Conservation (phyloP, 2,797 vertebrate species). For the Melanotaenia pygmaea region DNA sequence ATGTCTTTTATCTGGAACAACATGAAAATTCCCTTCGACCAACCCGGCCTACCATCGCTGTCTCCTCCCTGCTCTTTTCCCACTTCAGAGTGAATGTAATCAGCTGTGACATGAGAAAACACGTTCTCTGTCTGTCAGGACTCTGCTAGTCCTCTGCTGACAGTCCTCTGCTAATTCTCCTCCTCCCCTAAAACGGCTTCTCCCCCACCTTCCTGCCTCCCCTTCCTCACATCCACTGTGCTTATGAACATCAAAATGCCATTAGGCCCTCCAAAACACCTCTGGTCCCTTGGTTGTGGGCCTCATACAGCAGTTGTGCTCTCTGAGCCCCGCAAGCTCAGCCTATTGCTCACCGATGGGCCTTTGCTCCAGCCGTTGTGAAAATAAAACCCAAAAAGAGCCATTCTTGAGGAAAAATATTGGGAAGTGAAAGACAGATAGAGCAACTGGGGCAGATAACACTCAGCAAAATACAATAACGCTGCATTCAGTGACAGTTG, state of each 20-base stretch:
- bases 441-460: constrained; percentile 70
- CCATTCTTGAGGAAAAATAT: constrained; percentile 66
- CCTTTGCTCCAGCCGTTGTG: constrained; percentile 69
- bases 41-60: constrained; percentile 38
- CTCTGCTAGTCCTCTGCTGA: constrained; percentile 86
- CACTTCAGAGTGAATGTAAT: constrained; percentile 95
- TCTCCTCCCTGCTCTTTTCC: constrained; percentile 77
- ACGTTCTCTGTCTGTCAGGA: constrained; percentile 89
- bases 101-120: constrained; percentile 99
- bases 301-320: constrained; percentile 68
- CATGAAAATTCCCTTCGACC: constrained; percentile 56
- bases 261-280: constrained; percentile 93
- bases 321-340: constrained; percentile 68
- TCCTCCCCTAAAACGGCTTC: constrained; percentile 80
- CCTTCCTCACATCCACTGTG: constrained; percentile 91
- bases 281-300: constrained; percentile 81
- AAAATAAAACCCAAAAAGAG: constrained; percentile 73
- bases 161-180: constrained; percentile 87
- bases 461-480: constrained; percentile 68
- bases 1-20: constrained; percentile 66
- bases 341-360: constrained; percentile 69
- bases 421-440: constrained; percentile 71
- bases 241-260: constrained; percentile 98
- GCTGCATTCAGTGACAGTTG: constrained; percentile 55
- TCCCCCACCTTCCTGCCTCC: constrained; percentile 83